Conservation (phyloP, 2,797 vertebrate genomes). For the Remorina albescens region DNA sequence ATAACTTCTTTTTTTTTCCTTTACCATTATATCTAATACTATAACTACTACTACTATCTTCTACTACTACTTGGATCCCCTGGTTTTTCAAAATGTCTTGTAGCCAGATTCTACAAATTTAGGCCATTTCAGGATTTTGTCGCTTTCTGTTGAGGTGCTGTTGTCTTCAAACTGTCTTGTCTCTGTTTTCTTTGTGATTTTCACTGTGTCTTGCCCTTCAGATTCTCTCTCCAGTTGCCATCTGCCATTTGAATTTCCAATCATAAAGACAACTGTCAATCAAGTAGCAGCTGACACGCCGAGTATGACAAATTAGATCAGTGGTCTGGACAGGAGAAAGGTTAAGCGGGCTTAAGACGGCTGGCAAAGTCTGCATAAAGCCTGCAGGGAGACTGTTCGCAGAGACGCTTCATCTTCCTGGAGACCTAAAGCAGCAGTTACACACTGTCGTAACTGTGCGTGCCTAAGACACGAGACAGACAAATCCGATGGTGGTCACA, state of each 20-base stretch:
- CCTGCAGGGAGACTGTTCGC: slow-evolving; percentile 12
- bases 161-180: background rate
- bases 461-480: slow-evolving; percentile 1
- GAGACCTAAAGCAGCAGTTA: slow-evolving; percentile 24
- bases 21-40: too few species aligned
- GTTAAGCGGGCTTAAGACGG: background rate
- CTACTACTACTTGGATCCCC: background rate
- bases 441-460: background rate
- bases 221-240: background rate
- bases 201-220: background rate
- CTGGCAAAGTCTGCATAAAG: background rate
- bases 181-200: background rate
- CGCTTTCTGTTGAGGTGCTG: background rate
- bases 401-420: slow-evolving; percentile 30
- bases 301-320: slow-evolving; percentile 35
- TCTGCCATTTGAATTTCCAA: slow-evolving; percentile 35
- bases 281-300: slow-evolving; percentile 26
- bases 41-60: background rate
- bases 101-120: background rate
- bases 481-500: slow-evolving; percentile 5
- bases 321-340: slow-evolving; percentile 3
- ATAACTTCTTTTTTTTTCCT: background rate
- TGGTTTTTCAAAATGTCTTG: background rate
- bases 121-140: background rate
- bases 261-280: slow-evolving; percentile 33